Conservation (phyloP, 2,113 vertebrate species). For the Salvelinus alpinus region DNA sequence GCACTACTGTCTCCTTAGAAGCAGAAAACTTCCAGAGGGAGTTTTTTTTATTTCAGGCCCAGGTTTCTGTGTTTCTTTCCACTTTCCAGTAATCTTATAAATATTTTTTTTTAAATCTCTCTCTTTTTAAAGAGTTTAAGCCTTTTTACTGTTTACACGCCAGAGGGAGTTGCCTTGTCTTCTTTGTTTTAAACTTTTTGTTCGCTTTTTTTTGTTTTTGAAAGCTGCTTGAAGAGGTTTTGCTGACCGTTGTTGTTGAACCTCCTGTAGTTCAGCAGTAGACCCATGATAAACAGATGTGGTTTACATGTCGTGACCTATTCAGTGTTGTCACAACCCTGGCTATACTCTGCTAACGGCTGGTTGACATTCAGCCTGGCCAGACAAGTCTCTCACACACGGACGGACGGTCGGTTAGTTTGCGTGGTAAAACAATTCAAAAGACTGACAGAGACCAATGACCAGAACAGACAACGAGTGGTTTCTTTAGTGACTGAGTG, state of each 20-base stretch:
- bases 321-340: slow-evolving; percentile 49
- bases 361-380: slow-evolving; percentile 35
- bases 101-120: no score
- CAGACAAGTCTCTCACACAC: slow-evolving; percentile 5
- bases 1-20: slow-evolving; percentile 20
- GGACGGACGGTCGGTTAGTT: no score
- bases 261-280: slow-evolving; percentile 27
- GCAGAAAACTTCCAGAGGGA: slow-evolving; percentile 41
- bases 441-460: no score
- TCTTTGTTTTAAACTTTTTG: slow-evolving; percentile 34
- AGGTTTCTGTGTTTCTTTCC: neutral
- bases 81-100: neutral
- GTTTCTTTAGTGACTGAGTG: no score
- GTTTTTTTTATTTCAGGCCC: slow-evolving; percentile 9
- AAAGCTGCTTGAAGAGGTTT: slow-evolving; percentile 39
- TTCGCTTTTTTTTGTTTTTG: slow-evolving; percentile 20
- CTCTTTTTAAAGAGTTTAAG: neutral
- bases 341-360: slow-evolving; percentile 30
- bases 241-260: slow-evolving; percentile 49
- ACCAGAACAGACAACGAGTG: no score
- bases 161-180: slow-evolving; percentile 32
- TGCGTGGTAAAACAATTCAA: no score
- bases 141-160: slow-evolving; percentile 25
- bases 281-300: slow-evolving; percentile 24
- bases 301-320: slow-evolving; percentile 27